These are phyloP conservation scores for Pogonocherus hispidulus DNA, from an alignment of 2,888 invertebrate genomes.

Conservation along the genomic window DNA sequence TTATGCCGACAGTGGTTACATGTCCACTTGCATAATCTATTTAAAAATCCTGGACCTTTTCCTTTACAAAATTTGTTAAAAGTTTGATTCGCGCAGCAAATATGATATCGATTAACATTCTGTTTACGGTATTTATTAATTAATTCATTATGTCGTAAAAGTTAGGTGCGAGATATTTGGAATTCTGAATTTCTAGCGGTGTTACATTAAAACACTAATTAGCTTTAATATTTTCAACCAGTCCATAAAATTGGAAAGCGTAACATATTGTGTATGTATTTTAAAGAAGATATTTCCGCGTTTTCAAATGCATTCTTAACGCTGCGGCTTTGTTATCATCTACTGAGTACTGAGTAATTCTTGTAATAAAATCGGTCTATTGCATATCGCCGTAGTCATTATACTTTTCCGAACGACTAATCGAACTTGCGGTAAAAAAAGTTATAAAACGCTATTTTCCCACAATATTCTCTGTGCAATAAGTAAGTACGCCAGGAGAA, in stretches of 20 bases:
- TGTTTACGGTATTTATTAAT: slow-evolving; percentile 10
- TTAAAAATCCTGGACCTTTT: too few species aligned
- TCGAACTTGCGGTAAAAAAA: slow-evolving; percentile 43
- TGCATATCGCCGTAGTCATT: slow-evolving; percentile 40
- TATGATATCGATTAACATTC: too few species aligned
- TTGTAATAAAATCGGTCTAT: slow-evolving; percentile 34
- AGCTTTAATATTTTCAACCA: slow-evolving; percentile 54
- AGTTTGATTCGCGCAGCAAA: too few species aligned
- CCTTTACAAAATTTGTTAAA: too few species aligned
- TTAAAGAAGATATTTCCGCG: slow-evolving; percentile 60
- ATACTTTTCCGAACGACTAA: slow-evolving; percentile 40
- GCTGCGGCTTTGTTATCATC: slow-evolving; percentile 26
- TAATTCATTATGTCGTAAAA: slow-evolving; percentile 37
- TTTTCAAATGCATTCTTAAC: slow-evolving; percentile 54
- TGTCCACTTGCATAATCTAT: too few species aligned
- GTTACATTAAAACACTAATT: slow-evolving; percentile 36
- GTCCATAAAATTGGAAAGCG: slow-evolving; percentile 65
- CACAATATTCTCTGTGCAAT: slow-evolving; percentile 62
- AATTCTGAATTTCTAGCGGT: slow-evolving; percentile 36
- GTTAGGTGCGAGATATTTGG: slow-evolving; percentile 33
- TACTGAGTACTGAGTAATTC: slow-evolving; percentile 3
- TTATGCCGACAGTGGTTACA: too few species aligned
- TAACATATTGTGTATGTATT: slow-evolving; percentile 52
- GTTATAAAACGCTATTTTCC: slow-evolving; percentile 56
- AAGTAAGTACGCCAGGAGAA: slow-evolving; percentile 58